phyloP scores from a whole-genome alignment of 2,888 invertebrate species.

The Ochropleura leucogaster region DNA sequence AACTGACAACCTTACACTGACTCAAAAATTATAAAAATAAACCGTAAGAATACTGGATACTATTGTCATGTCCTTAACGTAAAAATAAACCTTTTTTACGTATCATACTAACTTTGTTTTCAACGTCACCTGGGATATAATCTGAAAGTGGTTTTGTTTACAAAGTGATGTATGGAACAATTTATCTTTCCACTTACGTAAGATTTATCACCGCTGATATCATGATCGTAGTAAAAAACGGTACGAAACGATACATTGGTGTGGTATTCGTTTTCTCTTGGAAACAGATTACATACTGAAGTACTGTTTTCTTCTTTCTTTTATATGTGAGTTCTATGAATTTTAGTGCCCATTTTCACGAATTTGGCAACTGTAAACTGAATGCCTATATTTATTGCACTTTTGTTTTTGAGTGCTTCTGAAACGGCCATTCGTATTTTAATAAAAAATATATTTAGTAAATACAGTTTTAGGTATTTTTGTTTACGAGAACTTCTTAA shows the following conservation, averaged over 20 bases:
- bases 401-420: neutral
- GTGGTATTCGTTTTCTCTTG: neutral
- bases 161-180: conserved; percentile 36
- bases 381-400: neutral
- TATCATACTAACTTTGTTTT: conserved; percentile 9
- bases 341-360: neutral
- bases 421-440: neutral
- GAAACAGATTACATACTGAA: neutral
- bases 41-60: neutral
- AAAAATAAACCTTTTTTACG: conserved; percentile 14
- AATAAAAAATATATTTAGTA: neutral
- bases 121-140: conserved; percentile 33
- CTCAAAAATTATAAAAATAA: neutral
- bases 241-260: conserved; percentile 15
- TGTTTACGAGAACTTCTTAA: neutral
- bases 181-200: conserved; percentile 35
- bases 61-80: neutral
- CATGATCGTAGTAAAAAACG: conserved; percentile 26
- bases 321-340: neutral
- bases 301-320: neutral
- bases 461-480: neutral
- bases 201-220: conserved; percentile 50
- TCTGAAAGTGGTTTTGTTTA: conserved; percentile 53
- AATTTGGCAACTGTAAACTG: neutral
- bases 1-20: neutral